Conservation (phyloP, 2,888 invertebrate genomes). For the Apodemia duryi region DNA sequence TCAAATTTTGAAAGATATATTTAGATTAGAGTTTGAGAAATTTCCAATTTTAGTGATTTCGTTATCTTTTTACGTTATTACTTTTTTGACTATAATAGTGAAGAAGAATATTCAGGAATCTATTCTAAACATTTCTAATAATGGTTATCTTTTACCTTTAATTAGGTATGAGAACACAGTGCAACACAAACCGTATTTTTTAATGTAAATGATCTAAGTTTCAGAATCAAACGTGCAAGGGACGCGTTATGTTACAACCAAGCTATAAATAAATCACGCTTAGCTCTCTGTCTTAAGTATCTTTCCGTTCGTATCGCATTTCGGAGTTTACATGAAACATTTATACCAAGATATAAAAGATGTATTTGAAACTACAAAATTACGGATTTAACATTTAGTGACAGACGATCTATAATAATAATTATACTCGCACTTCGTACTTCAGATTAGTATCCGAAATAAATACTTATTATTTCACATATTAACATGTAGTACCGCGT, state of each 20-base stretch:
- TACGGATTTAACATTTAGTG: too few relatives aligned
- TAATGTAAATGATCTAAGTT: conserved; percentile 68
- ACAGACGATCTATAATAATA: too few relatives aligned
- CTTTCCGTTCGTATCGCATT: conserved; percentile 43
- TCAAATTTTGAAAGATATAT: too few relatives aligned
- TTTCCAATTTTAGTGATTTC: too few relatives aligned
- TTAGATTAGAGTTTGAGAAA: neutral
- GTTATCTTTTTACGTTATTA: too few relatives aligned
- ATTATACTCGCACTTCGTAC: too few relatives aligned
- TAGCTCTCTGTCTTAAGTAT: conserved; percentile 38
- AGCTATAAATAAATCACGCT: conserved; percentile 64
- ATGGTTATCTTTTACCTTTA: neutral
- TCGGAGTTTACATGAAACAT: conserved; percentile 31
- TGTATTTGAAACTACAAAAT: too few relatives aligned
- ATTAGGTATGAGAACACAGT: conserved; percentile 59
- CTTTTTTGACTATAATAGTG: too few relatives aligned
- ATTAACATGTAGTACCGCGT: too few relatives aligned
- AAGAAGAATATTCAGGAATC: too few relatives aligned
- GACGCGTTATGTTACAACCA: conserved; percentile 46
- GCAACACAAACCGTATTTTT: conserved; percentile 54
- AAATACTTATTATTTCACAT: too few relatives aligned
- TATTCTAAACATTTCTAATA: neutral
- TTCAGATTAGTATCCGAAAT: too few relatives aligned
- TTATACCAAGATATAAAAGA: neutral
- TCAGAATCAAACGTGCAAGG: conserved; percentile 56